Conservation (phyloP, 2,797 vertebrate genomes). For the Cygnus olor region DNA sequence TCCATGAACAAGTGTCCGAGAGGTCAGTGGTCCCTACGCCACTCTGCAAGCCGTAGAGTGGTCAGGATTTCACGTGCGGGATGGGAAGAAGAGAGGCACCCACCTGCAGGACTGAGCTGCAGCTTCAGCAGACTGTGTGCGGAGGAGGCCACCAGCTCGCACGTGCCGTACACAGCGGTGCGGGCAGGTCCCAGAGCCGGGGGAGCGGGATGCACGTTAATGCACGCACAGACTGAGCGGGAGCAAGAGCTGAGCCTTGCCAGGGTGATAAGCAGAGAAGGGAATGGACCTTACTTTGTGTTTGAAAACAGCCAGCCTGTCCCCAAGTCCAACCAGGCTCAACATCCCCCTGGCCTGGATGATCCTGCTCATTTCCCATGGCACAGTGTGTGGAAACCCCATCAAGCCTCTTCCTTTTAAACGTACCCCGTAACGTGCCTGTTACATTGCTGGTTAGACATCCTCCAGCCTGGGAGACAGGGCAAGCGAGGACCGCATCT, state of each 20-base stretch:
- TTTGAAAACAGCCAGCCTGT: not conserved
- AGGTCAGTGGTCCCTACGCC: not conserved
- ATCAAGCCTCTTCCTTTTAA: not conserved
- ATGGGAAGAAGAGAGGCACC: not conserved
- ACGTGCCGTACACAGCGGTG: not conserved
- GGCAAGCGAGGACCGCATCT: not conserved
- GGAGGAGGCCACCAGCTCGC: not conserved
- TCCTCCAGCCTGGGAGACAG: not conserved
- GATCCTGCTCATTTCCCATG: not conserved
- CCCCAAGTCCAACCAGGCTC: accelerated
- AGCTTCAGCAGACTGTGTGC: not conserved
- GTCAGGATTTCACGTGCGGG: not conserved
- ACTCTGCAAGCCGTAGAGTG: accelerated
- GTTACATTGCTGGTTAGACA: not conserved
- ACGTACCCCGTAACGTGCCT: not conserved
- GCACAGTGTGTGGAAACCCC: not conserved
- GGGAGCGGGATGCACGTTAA: not conserved
- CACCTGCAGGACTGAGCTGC: not conserved
- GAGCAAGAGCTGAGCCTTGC: not conserved
- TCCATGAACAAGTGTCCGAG: not conserved
- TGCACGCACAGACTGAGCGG: not conserved
- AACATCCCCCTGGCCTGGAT: not conserved
- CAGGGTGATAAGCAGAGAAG: not conserved
- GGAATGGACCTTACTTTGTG: not conserved
- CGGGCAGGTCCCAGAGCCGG: not conserved